A percentile compares a stretch with the other conserved stretches of the same genome.
Evolutionary conservation across 2,113 vertebrate species (phyloP).

Genomic region (Theristicus caerulescens): DNA sequence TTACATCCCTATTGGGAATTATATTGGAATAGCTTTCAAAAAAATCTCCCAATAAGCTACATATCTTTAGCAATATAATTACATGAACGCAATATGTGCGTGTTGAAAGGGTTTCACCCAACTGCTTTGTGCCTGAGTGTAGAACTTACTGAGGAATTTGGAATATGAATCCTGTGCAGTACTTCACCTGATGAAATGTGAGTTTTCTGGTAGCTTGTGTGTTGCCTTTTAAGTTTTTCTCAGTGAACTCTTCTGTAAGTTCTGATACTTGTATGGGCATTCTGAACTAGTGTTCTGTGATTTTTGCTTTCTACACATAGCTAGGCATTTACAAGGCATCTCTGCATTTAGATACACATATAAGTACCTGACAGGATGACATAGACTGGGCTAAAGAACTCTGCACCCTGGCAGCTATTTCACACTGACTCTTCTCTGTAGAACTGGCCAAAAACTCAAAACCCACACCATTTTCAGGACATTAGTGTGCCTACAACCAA

Average conservation of each 20-base stretch:
- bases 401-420: background rate
- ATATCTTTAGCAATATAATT: background rate
- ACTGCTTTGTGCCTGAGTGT: background rate
- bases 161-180: background rate
- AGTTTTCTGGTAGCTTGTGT: background rate
- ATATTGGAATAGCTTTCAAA: background rate
- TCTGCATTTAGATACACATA: background rate
- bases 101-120: background rate
- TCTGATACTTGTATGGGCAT: background rate
- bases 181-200: background rate
- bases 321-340: background rate
- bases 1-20: background rate
- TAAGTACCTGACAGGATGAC: background rate
- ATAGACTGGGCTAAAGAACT: background rate
- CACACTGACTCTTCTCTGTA: background rate
- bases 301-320: background rate
- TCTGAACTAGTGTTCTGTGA: background rate
- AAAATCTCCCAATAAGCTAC: background rate
- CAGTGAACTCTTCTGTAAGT: background rate
- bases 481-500: background rate
- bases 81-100: background rate
- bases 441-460: background rate
- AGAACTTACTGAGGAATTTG: background rate
- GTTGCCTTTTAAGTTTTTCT: background rate
- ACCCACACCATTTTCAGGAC: background rate